Conservation (phyloP, 2,113 vertebrate genomes). For the Nicator chloris region DNA sequence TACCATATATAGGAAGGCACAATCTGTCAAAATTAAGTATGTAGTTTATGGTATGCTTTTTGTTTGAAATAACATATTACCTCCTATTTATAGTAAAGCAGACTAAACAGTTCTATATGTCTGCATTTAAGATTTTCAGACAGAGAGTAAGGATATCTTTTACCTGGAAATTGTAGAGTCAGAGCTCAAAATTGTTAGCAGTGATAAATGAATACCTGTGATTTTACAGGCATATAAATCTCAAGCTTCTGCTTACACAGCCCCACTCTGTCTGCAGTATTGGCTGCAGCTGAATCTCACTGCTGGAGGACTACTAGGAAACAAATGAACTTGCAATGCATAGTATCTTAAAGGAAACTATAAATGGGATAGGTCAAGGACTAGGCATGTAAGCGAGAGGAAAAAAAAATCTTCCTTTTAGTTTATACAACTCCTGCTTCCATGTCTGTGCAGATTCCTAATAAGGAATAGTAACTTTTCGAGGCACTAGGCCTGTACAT, state of each 20-base stretch:
- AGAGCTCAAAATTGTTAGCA: slow-evolving; percentile 29
- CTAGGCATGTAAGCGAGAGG: slow-evolving; percentile 71
- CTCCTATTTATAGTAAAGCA: slow-evolving; percentile 55
- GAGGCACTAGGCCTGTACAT: slow-evolving; percentile 69
- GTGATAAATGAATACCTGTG: slow-evolving; percentile 41
- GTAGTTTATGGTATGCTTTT: slow-evolving; percentile 29
- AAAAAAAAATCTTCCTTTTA: slow-evolving; percentile 66
- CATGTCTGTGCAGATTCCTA: slow-evolving; percentile 76
- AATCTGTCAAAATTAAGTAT: slow-evolving; percentile 53
- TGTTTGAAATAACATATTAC: slow-evolving; percentile 49
- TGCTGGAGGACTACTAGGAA: slow-evolving; percentile 69
- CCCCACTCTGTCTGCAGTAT: slow-evolving; percentile 21
- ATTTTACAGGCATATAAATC: slow-evolving; percentile 49
- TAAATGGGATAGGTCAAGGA: slow-evolving; percentile 83
- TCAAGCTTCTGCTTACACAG: slow-evolving; percentile 52
- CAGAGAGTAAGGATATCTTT: slow-evolving; percentile 34
- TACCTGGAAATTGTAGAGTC: slow-evolving; percentile 43
- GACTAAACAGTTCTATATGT: slow-evolving; percentile 60
- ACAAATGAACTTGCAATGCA: slow-evolving; percentile 73
- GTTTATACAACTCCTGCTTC: slow-evolving; percentile 76
- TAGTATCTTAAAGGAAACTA: slow-evolving; percentile 78
- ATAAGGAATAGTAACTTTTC: slow-evolving; percentile 79
- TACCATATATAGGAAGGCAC: slow-evolving; percentile 40
- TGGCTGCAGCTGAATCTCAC: slow-evolving; percentile 49
- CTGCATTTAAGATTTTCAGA: slow-evolving; percentile 52